Base-by-base conservation (phyloP, 1,140 invertebrate genomes). In the Leptestheria dahalacensis region DNA sequence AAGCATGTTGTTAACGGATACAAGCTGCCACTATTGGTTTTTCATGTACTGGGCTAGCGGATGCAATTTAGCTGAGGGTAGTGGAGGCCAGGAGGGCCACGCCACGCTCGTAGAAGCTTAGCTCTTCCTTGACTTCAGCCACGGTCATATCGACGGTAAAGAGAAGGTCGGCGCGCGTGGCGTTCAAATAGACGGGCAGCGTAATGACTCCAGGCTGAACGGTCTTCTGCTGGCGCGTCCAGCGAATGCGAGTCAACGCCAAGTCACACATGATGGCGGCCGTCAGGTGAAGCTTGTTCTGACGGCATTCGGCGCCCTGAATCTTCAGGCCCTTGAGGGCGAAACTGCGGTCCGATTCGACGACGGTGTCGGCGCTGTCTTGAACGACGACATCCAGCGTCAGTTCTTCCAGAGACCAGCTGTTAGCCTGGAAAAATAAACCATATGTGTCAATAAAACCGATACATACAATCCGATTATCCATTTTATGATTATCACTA, bases 101-200 rank as follows among this genome's bases (percentile, higher is more conserved):
- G 61, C 96, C 96, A 61, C 96, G 79, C 73, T 99, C 94, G 73
- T 97, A 97, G 78, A 98, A 94, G 70, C 84, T 88, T 71, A 88
- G 90, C 62, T 83, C 84, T 70, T 90, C 89, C 74, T 86, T 88
- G 62, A 82, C 85, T 59, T 83, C 79, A 29, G 87, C 88, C 33
- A 92, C 84, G 65, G 89, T 86, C 67, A 99, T 80, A 67, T 97
- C 90, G 54, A 99, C 83, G 0, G 92, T 97, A 73, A 98, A 98
- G 56, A 99, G 74, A 50, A 98, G 75, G 69, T 98, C 93, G 0
- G 85, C 85, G 63, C 96, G 81, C 2, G 93, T 96, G 26, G 92
- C 87, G 74, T 99, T 98, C 64, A 99, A 76, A 73, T 99, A 99
- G 62, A 99, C 91, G 0, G 96, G 96, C 55, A 99, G 77, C 1